Evolutionary conservation across 2,888 invertebrate genomes (phyloP).

Genomic region (Cephus nigrinus): DNA sequence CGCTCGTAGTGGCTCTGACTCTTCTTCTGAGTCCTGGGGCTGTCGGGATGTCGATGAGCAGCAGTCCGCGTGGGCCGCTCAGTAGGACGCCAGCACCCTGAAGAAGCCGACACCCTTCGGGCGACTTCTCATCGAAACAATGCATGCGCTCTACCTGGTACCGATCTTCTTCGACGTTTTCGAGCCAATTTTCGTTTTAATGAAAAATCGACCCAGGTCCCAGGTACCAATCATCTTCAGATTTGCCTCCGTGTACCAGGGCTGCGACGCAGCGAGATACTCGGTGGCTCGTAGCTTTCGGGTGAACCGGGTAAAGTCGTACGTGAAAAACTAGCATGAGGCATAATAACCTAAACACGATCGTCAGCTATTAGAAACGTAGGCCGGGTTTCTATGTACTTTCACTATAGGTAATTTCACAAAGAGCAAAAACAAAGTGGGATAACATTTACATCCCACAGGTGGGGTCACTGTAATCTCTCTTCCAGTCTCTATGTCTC

Average conservation of each 20-base stretch:
- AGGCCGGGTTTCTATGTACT: background rate
- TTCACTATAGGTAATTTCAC: background rate
- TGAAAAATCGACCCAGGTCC: slow-evolving; percentile 1
- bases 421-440: background rate
- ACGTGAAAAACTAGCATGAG: background rate
- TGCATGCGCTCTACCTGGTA: slow-evolving; percentile 31
- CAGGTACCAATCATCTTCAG: background rate
- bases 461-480: background rate
- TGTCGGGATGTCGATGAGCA: slow-evolving; percentile 60
- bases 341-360: background rate
- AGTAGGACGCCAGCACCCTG: slow-evolving; percentile 64
- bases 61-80: slow-evolving; percentile 64
- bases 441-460: background rate
- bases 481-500: background rate
- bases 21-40: slow-evolving; percentile 51
- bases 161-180: slow-evolving; percentile 27
- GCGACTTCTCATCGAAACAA: slow-evolving; percentile 52
- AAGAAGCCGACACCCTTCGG: slow-evolving; percentile 62
- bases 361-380: background rate
- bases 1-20: slow-evolving; percentile 32
- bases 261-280: background rate
- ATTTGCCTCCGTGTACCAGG: background rate
- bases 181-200: slow-evolving; percentile 33
- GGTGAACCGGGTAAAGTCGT: background rate
- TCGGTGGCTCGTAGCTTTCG: background rate